Conservation (phyloP, 2,797 vertebrate genomes). For the Coranthus polyacanthus region DNA sequence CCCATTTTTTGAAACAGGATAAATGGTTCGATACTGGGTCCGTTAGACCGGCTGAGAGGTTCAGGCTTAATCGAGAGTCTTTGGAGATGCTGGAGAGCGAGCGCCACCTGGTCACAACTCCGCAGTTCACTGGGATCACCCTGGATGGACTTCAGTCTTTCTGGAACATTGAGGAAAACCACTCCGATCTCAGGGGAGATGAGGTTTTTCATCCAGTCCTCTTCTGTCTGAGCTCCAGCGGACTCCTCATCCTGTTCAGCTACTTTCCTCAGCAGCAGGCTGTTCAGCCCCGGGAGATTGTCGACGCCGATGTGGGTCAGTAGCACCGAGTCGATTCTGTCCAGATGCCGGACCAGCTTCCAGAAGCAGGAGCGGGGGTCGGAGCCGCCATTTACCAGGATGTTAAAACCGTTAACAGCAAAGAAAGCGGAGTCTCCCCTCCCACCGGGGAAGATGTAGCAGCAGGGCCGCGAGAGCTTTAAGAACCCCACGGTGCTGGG, state of each 20-base stretch:
- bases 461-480: constrained; percentile 94
- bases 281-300: constrained; percentile 93
- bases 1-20: constrained; percentile 97
- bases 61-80: constrained; percentile 85
- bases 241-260: constrained; percentile 87
- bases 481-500: constrained; percentile 92
- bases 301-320: constrained; percentile 91
- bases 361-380: constrained; percentile 93
- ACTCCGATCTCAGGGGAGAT: constrained; percentile 93
- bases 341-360: constrained; percentile 96
- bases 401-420: constrained; percentile 93
- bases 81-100: constrained; percentile 85
- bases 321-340: constrained; percentile 92
- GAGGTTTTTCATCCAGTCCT: constrained; percentile 88
- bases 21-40: constrained; percentile 83
- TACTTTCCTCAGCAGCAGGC: constrained; percentile 90
- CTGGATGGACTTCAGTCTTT: constrained; percentile 69
- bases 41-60: constrained; percentile 76
- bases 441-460: constrained; percentile 95
- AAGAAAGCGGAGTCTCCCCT: constrained; percentile 94
- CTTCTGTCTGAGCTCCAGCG: constrained; percentile 58
- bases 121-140: constrained; percentile 80
- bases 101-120: constrained; percentile 86
- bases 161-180: constrained; percentile 90
- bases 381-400: constrained; percentile 93